Evolutionary conservation across 1,140 invertebrate genomes (phyloP), one percentile per base, ranked within the genome.

Genomic region (Ooceraea biroi): DNA sequence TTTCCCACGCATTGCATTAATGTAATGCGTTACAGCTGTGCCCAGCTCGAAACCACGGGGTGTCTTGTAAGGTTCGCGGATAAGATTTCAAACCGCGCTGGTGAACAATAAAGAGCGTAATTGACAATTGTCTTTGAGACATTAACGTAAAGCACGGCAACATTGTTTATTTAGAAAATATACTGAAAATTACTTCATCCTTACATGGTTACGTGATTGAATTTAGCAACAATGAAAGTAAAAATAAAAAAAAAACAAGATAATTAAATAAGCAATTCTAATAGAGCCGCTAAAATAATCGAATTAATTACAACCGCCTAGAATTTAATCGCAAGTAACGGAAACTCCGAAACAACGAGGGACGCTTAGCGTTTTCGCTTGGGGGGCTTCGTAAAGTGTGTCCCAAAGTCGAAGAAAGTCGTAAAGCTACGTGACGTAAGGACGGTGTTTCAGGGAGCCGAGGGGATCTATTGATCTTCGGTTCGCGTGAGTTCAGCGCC

Each of bases 401-500:
- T n/a, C 55, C 36, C 27, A 30, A 27, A 71, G 52, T 17, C 52
- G 71, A 74, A 60, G 80, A 85, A 61, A 89, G 80, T 86, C 85
- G 78, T 83, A 85, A 89, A 85, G 86, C 85, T 84, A 84, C 84
- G 87, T 87, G 77, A 89, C 76, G 83, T 73, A 74, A 82, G 69
- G 71, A 87, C 46, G 85, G 85, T 76, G 85, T 85, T 66, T 72
- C 85, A 85, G 88, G 87, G 88, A 88, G 85, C 78, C 72, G 89
- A 85, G 89, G 91, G 89, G 88, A 90, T 92, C 90, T 93, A 93
- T 93, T 92, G 92, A 93, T 93, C 92, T 89, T 87, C 50, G 82
- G 82, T 71, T 94, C 90, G 93, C 93, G 93, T 93, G 93, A 90
- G 88, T 55, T 88, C 91, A 93, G 92, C 93, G 93, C 92, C 92